Conservation (phyloP, 1,140 invertebrate genomes). For the Drosophila tropicalis region DNA sequence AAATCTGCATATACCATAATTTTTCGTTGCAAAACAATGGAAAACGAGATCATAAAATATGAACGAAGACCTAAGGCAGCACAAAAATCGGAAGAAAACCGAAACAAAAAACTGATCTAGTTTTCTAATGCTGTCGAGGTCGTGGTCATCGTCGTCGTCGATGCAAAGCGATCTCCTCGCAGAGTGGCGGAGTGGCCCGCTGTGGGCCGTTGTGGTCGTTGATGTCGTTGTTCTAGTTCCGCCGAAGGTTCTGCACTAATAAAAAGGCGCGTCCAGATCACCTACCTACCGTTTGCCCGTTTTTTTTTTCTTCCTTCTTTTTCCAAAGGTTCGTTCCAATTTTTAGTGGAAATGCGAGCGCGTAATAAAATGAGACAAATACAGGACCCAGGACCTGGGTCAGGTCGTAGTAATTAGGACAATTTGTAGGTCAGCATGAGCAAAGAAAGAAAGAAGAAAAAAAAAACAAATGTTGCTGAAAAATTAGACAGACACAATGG, state of each 20-base stretch:
- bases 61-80: constrained; percentile 48
- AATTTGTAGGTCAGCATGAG: constrained; percentile 59
- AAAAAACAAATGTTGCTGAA: background rate
- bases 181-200: background rate
- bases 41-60: constrained; percentile 61
- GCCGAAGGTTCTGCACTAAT: constrained; percentile 68
- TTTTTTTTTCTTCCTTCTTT: constrained; percentile 16
- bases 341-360: constrained; percentile 80
- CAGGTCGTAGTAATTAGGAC: constrained; percentile 63
- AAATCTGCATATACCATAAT: constrained; percentile 71
- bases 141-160: background rate
- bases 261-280: constrained; percentile 70
- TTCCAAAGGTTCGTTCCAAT: constrained; percentile 46
- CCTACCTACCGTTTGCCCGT: constrained; percentile 29
- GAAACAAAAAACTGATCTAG: constrained; percentile 65
- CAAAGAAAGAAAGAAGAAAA: constrained; percentile 39
- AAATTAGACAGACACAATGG: constrained; percentile 38
- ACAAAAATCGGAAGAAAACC: constrained; percentile 41
- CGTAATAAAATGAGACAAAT: constrained; percentile 52
- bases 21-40: constrained; percentile 52
- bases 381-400: constrained; percentile 27
- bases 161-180: constrained; percentile 1
- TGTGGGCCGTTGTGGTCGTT: constrained; percentile 40
- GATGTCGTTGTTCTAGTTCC: constrained; percentile 37
- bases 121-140: constrained; percentile 57